phyloP scores from a whole-genome alignment of 2,888 invertebrate genomes.

The Gymnosoma rotundatum region DNA sequence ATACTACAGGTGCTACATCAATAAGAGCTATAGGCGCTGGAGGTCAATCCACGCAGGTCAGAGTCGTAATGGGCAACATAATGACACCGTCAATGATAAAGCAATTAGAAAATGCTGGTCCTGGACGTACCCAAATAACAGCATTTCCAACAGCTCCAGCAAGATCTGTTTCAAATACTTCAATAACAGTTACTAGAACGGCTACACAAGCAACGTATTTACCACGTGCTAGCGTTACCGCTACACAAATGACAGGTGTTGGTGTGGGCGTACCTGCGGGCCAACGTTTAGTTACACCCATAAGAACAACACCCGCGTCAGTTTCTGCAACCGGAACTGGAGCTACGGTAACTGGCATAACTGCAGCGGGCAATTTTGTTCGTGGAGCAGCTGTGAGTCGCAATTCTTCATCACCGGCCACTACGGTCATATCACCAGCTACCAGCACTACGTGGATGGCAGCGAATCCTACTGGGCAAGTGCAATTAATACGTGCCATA shows the following conservation, averaged over 20 bases:
- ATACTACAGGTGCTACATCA: conserved; percentile 78
- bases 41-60: conserved; percentile 80
- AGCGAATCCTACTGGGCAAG: conserved; percentile 78
- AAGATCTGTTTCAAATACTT: conserved; percentile 81
- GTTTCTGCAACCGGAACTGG: conserved; percentile 73
- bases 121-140: conserved; percentile 81
- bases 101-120: conserved; percentile 81
- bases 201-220: conserved; percentile 80
- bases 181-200: conserved; percentile 81
- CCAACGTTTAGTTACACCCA: conserved; percentile 79
- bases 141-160: conserved; percentile 79
- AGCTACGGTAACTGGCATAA: conserved; percentile 76
- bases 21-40: conserved; percentile 78
- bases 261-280: conserved; percentile 74
- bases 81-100: conserved; percentile 84
- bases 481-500: conserved; percentile 81
- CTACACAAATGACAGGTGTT: conserved; percentile 78
- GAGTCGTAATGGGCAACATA: conserved; percentile 81
- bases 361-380: conserved; percentile 78
- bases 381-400: conserved; percentile 77
- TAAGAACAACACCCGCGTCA: conserved; percentile 78
- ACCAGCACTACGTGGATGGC: conserved; percentile 81
- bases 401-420: conserved; percentile 78
- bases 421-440: conserved; percentile 80
- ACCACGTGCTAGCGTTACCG: conserved; percentile 80